Base-by-base conservation (phyloP, 2,113 vertebrate genomes). In the Pteruthius melanotis region DNA sequence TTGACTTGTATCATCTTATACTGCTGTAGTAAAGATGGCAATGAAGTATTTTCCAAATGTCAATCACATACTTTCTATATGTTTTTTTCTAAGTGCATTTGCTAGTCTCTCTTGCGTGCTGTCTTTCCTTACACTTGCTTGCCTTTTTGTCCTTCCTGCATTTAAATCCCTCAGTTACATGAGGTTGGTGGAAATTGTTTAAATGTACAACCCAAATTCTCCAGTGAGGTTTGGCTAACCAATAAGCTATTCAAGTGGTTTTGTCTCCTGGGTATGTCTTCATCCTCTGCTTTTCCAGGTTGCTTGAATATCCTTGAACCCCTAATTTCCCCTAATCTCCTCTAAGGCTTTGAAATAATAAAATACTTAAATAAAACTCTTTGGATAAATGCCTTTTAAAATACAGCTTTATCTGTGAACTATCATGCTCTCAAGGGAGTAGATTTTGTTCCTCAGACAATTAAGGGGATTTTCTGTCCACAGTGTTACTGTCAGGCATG, bases 281-380 rank as follows among this genome's bases (percentile, higher is more conserved):
- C 90, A 92, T 89, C 64, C 85, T 94, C 69, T 93, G 65, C 79
- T 95, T 94, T 94, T 95, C 80, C 90, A 96, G 92, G 94, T 96
- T 96, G 21, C 87, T 83, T 60, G 76, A 90, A 89, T 95, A 90
- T 94, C 13, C 85, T 75, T 92, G 88, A 93, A 92, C 83, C 83
- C 60, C 70, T 96, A 96, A 96, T 95, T 96, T 97, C 40, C 69
- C 30, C 64, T 92, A 88, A 92, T 90, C 92, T 86, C 40, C 72
- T 96, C 85, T 93, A 89, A 88, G 60, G 79, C 83, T 96, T 93
- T 96, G 88, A 87, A 96, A 96, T 93, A 93, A 96, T 88, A 80
- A 91, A 96, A 89, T 91, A 57, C 54, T 96, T 86, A 88, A 88
- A 83, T 42, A 50, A 89, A 89, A 83, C 39, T 83, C 52, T 83